Conservation (phyloP, 2,797 vertebrate genomes). For the Coreius guichenoti region DNA sequence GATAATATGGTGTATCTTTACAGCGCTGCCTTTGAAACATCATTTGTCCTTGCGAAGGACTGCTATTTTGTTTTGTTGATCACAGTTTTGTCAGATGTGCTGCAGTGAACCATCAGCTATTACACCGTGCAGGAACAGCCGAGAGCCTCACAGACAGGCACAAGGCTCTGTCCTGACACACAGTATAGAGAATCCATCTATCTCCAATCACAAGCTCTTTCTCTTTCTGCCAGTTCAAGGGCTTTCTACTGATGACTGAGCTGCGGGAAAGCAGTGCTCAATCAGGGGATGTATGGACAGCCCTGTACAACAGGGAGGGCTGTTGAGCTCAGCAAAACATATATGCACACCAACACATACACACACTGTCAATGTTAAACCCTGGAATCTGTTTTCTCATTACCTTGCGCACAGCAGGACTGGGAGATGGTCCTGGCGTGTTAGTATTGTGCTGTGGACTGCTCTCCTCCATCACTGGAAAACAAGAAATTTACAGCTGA, state of each 20-base stretch:
- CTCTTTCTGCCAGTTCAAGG: conserved; percentile 43
- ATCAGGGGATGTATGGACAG: conserved; percentile 29
- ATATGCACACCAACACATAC: background rate
- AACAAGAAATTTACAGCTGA: conserved; percentile 9
- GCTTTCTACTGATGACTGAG: conserved; percentile 47
- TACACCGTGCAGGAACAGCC: background rate
- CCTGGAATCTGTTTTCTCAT: conserved; percentile 6
- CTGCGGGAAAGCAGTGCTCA: conserved; percentile 26
- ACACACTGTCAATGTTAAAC: conserved; percentile 8
- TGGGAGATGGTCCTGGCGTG: background rate
- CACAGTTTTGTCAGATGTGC: background rate
- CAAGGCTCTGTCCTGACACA: conserved; percentile 17
- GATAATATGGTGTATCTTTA: background rate
- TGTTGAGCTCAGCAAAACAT: conserved; percentile 37
- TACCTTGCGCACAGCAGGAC: conserved; percentile 51
- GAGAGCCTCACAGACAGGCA: background rate
- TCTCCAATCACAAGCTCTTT: conserved; percentile 36
- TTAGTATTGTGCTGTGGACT: conserved; percentile 1
- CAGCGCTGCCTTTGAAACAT: background rate
- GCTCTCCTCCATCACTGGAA: conserved; percentile 42
- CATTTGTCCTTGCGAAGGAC: conserved; percentile 5
- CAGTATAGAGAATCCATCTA: conserved; percentile 29
- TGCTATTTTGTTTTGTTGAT: conserved; percentile 15
- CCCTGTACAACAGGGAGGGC: background rate
- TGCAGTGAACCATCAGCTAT: conserved; percentile 3